Conservation (phyloP, 2,888 invertebrate genomes). For the Gordius sp. region DNA sequence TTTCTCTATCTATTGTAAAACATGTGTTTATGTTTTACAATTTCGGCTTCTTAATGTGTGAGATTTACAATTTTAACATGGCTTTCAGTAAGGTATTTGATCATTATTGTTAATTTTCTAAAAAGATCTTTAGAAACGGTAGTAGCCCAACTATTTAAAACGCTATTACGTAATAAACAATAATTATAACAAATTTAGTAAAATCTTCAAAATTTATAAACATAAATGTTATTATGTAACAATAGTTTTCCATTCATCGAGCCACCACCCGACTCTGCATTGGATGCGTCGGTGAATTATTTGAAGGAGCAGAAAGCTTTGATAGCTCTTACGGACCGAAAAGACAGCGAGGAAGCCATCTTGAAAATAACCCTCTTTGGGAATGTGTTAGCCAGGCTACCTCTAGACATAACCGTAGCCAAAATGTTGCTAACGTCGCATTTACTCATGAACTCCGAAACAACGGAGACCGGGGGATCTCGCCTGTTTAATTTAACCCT, state of each 20-base stretch:
- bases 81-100: too few relatives aligned
- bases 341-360: constrained; percentile 19
- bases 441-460: not conserved
- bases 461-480: not conserved
- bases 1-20: too few relatives aligned
- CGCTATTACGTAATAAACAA: too few relatives aligned
- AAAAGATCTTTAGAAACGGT: too few relatives aligned
- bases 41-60: too few relatives aligned
- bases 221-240: constrained; percentile 22
- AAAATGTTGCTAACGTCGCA: constrained; percentile 58
- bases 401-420: constrained; percentile 74
- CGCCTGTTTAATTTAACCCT: constrained; percentile 53
- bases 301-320: constrained; percentile 48
- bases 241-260: constrained; percentile 66
- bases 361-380: constrained; percentile 59
- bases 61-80: too few relatives aligned
- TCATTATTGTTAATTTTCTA: too few relatives aligned
- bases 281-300: constrained; percentile 58
- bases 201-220: too few relatives aligned
- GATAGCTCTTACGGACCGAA: not conserved
- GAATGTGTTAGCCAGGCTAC: constrained; percentile 54
- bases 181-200: too few relatives aligned
- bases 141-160: too few relatives aligned
- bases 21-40: too few relatives aligned
- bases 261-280: constrained; percentile 50